Base-by-base conservation (phyloP, 2,888 invertebrate genomes). In the Euplexia lucipara region DNA sequence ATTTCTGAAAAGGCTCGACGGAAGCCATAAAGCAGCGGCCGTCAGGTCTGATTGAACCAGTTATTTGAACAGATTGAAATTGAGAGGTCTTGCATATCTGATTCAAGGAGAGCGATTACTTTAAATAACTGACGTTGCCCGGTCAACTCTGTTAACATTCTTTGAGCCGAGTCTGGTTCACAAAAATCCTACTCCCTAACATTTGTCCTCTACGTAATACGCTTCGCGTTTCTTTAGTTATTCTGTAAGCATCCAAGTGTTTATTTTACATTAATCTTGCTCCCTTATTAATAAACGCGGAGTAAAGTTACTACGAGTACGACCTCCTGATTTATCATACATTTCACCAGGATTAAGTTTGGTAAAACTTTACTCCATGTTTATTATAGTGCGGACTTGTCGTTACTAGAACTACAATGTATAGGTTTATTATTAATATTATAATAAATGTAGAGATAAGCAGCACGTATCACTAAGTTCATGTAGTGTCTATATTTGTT, bases 401-500 rank as follows among this genome's bases (percentile, higher is more conserved):
- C 34, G 32, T 51, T 16, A 45, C 7, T 16, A 34, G 51, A 61
- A 18, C 26, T 10, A 20, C 39, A 12, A 39, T 35, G 45, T 51
- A 41, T 30, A 26, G 42, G 52, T n/a, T 18, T 0, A 47, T 69
- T 58, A 16, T 35, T n/a, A n/a, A n/a, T n/a, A 35, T 42, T 26
- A 41, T 20, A 41, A 20, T 32, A 30, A 42, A 41, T 12, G 5
- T 7, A 30, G 10, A 39, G 20, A 59, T 37, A 48, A 26, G 20
- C 32, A 18, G 30, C 32, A 32, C 37, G n/a, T 54, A 39, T 32
- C 18, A 42, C 18, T 30, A 10, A 10, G 16, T 12, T 56, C 56
- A 76, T 48, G 39, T 35, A 14, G 52, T 68, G 37, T 58, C n/a
- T n/a, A 58, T 71, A 57, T 66, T 86, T 86, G 85, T 86, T 86